Percentiles rank a stretch among this genome's conserved stretches.
These are phyloP conservation scores for Bactericera cockerelli DNA, from an alignment of 1,140 invertebrate species.

Conservation along the genomic window DNA sequence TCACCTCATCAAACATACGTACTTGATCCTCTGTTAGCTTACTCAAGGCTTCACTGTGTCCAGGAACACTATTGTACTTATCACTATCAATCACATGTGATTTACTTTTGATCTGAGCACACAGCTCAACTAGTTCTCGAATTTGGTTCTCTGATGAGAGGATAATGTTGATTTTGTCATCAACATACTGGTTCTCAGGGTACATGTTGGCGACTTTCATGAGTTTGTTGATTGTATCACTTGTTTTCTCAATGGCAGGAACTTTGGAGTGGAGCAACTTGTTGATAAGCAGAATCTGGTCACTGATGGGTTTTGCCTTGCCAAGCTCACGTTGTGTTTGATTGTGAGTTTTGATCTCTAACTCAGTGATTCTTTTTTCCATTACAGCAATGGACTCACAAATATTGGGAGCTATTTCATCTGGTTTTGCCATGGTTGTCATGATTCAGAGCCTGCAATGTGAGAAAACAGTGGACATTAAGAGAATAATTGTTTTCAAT, in stretches of 20 bases:
- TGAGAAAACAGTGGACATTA: too few species aligned
- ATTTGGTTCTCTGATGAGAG: conserved; percentile 2
- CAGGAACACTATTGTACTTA: background rate
- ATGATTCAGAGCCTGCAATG: too few species aligned
- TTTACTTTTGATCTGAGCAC: conserved; percentile 2
- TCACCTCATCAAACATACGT: background rate
- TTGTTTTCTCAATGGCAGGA: conserved; percentile 3
- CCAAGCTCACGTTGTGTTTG: conserved; percentile 5
- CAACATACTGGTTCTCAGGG: background rate
- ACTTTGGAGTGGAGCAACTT: background rate
- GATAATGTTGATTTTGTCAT: conserved; percentile 3
- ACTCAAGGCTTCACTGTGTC: background rate
- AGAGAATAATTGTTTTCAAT: too few species aligned
- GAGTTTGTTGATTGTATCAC: background rate
- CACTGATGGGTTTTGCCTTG: background rate
- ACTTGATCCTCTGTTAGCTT: conserved; percentile 1
- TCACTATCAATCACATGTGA: background rate
- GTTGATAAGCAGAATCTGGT: background rate
- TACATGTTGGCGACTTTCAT: background rate
- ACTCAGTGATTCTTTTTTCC: background rate
- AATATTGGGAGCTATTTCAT: background rate
- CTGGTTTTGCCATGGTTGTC: background rate
- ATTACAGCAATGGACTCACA: background rate
- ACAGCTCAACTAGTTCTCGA: background rate
- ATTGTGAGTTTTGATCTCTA: conserved; percentile 2